These are phyloP conservation scores for Hypselothyrea guttata DNA, from an alignment of 2,888 invertebrate genomes.

Conservation along the genomic window DNA sequence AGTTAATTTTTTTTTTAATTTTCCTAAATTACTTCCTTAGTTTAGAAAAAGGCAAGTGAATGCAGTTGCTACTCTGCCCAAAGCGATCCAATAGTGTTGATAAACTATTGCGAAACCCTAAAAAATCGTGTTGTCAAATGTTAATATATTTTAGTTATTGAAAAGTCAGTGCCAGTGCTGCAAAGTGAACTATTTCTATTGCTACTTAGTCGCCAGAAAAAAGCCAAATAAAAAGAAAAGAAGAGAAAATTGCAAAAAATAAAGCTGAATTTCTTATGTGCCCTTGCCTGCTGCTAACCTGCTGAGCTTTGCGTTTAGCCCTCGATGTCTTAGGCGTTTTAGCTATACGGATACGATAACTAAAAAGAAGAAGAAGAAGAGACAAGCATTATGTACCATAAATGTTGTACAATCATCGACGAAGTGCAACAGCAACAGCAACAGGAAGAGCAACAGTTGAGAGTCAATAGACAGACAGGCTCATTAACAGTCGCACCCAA, in stretches of 20 bases:
- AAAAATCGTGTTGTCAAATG: too few relatives aligned
- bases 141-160: too few relatives aligned
- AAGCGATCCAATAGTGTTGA: too few relatives aligned
- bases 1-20: too few relatives aligned
- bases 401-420: constrained; percentile 77
- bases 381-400: constrained; percentile 44
- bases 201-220: not conserved
- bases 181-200: constrained; percentile 30
- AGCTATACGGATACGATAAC: constrained; percentile 50
- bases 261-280: constrained; percentile 42
- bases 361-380: too few relatives aligned
- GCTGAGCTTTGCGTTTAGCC: constrained; percentile 59
- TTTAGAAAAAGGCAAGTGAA: too few relatives aligned
- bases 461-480: constrained; percentile 25
- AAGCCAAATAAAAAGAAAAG: not conserved
- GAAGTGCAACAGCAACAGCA: constrained; percentile 73
- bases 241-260: not conserved
- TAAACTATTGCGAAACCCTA: too few relatives aligned
- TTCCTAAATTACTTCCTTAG: too few relatives aligned
- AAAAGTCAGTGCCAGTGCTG: constrained; percentile 24
- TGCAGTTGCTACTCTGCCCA: too few relatives aligned
- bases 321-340: constrained; percentile 69
- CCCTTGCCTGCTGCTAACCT: constrained; percentile 31
- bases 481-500: constrained; percentile 61
- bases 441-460: constrained; percentile 8